Base-by-base conservation (phyloP, 2,113 vertebrate species). In the Silurus meridionalis region DNA sequence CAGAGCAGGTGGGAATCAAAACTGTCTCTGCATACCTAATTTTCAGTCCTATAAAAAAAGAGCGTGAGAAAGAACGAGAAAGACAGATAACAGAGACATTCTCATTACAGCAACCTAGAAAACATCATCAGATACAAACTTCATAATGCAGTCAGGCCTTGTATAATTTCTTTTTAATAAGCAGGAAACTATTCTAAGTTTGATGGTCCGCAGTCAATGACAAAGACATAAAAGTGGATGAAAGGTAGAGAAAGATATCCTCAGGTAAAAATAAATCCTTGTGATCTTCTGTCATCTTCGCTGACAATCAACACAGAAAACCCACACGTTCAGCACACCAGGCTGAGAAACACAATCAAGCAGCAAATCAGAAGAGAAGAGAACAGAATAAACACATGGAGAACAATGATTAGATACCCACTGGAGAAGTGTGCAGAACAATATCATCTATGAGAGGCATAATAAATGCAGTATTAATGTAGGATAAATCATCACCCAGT, bases 361-460 rank as follows among this genome's bases (percentile, higher is more conserved):
- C 48, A 23, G 67, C 80, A 88, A 83, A 86, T 83, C 75, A 66
- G 69, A 83, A 82, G 10, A 17, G 69, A 82, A 64, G 66, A 77
- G 23, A 3, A 46, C 87, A 1, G 52, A 64, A 10, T 4, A 66
- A 15, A 63, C 7, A 3, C 8, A 63, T 63, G 61, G 61, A 63
- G 21, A 64, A 64, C 23, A 64, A 61, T n/a, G 8, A n/a, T 64
- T 23, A n/a, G 37, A 37, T 37, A 37, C 37, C 37, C 37, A 37
- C 37, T 37, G 37, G 37, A 37, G 37, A 37, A 37, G 37, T 3
- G 37, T 37, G 37, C 2, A 37, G 61, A 64, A 64, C 61, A 64
- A 8, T 64, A 21, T 19, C 15, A 21, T 37, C 37, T 37, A 37
- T 1, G 37, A 37, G 37, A 21, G 7, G n/a, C 10, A 28, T 67